Percentiles rank a stretch among this genome's conserved stretches.
Evolutionary conservation across 1,140 invertebrate genomes (phyloP).

Genomic region (Trinorchestia longiramus): DNA sequence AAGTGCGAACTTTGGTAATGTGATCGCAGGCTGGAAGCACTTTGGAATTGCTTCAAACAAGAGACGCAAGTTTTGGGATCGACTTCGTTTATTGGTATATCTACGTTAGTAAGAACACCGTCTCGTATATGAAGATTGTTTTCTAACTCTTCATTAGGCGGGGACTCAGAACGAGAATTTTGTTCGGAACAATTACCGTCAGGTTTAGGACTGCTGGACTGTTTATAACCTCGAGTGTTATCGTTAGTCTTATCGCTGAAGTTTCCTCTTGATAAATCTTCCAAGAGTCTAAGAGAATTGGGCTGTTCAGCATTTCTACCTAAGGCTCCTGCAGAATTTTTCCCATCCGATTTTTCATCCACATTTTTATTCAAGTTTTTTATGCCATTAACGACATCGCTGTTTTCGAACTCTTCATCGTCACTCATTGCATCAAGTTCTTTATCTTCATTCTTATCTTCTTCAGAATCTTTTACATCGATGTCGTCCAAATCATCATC

Average conservation of each 20-base stretch:
- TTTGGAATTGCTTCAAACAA: conserved; percentile 94
- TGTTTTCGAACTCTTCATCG: conserved; percentile 76
- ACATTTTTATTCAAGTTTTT: conserved; percentile 61
- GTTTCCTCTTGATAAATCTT: conserved; percentile 83
- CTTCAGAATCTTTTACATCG: conserved; percentile 72
- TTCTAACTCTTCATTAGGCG: conserved; percentile 59
- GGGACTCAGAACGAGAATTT: conserved; percentile 66
- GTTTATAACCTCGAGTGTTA: conserved; percentile 68
- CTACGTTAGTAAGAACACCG: conserved; percentile 65
- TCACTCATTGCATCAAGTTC: conserved; percentile 74
- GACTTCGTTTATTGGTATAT: conserved; percentile 85
- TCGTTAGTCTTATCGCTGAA: conserved; percentile 75
- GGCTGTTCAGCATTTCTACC: conserved; percentile 63
- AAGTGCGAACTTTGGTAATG: conserved; percentile 97
- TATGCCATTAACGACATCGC: conserved; percentile 74
- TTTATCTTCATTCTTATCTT: conserved; percentile 66
- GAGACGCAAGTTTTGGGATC: conserved; percentile 89
- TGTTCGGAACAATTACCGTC: conserved; percentile 63
- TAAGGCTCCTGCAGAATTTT: conserved; percentile 59
- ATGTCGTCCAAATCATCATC: conserved; percentile 75
- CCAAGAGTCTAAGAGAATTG: conserved; percentile 82
- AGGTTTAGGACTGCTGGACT: conserved; percentile 66
- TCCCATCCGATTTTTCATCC: conserved; percentile 62
- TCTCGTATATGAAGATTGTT: conserved; percentile 68
- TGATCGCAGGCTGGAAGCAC: conserved; percentile 93